Evolutionary conservation across 2,888 invertebrate species (phyloP), one percentile per base, ranked within the genome.

Genomic region (Hypomecis atomaria): DNA sequence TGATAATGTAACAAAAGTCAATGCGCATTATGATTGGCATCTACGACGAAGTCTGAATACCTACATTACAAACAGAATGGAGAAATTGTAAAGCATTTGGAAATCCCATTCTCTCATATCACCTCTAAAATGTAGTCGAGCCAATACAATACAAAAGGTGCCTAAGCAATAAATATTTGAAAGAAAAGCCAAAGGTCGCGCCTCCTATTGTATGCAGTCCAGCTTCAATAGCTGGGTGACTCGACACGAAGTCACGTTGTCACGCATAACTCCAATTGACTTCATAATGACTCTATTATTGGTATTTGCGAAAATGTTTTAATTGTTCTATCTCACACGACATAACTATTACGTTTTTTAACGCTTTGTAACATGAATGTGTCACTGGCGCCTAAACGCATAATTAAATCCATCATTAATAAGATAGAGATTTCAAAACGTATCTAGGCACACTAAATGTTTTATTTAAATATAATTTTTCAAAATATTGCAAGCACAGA

Each of bases 231-330:
- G 54, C 44, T 63, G 50, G 50, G 50, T 48, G 55, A 59, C 44
- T 59, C 52, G 48, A 40, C 36, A 36, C 11, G 33, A 34, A 59
- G 34, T 45, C 52, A 53, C 42, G 23, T 42, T 59, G 59, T 60
- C 62, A 52, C 54, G 63, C 65, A 70, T 56, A 61, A 62, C 59
- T 59, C 34, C 67, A 66, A 66, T 65, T 69, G 67, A 57, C 61
- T 49, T 57, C 34, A 53, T 62, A 70, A 69, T 70, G 65, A 59
- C 65, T 68, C 70, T 67, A 70, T 68, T 67, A 70, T 9, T 37
- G 38, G 34, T 34, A 56, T 59, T 64, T 48, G 49, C 62, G 54
- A 58, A 47, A 68, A 45, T 66, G 66, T 11, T 71, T 64, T 68
- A 66, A 70, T 71, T 71, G 68, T 62, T 49, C 55, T 52, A 45